Conservation (phyloP, 2,888 invertebrate species). For the Mythimna vitellina region DNA sequence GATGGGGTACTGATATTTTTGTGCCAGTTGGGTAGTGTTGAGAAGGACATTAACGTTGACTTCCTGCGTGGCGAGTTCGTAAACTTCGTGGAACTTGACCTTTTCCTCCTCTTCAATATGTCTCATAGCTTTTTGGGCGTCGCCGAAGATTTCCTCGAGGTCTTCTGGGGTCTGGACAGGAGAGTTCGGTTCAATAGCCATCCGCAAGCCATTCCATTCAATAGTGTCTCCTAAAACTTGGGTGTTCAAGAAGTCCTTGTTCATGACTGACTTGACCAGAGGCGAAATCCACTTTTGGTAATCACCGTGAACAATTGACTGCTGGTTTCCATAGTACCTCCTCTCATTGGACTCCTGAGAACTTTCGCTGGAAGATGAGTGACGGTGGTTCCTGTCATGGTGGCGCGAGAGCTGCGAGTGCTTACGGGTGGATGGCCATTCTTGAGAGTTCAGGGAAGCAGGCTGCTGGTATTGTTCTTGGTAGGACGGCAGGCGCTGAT, state of each 20-base stretch:
- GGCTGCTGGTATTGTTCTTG: constrained; percentile 25
- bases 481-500: constrained; percentile 21
- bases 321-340: constrained; percentile 25
- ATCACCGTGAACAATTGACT: constrained; percentile 9
- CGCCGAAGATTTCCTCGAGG: constrained; percentile 78
- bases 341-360: constrained; percentile 62
- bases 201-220: constrained; percentile 70
- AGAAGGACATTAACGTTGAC: constrained; percentile 74
- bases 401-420: constrained; percentile 22
- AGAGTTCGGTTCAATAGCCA: constrained; percentile 70
- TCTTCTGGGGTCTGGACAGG: constrained; percentile 70
- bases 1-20: constrained; percentile 79
- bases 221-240: constrained; percentile 67
- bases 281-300: constrained; percentile 67
- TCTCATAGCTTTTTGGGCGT: constrained; percentile 79
- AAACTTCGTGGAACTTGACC: constrained; percentile 74
- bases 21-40: constrained; percentile 73
- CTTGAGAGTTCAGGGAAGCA: constrained; percentile 28
- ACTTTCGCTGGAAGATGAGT: constrained; percentile 54
- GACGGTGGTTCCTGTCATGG: constrained; percentile 34
- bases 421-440: constrained; percentile 24
- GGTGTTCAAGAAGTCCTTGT: constrained; percentile 56
- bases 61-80: constrained; percentile 65
- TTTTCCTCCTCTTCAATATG: constrained; percentile 77
- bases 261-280: constrained; percentile 52